Base-by-base conservation (phyloP, 1,140 invertebrate genomes). In the Laupala kohalensis region DNA sequence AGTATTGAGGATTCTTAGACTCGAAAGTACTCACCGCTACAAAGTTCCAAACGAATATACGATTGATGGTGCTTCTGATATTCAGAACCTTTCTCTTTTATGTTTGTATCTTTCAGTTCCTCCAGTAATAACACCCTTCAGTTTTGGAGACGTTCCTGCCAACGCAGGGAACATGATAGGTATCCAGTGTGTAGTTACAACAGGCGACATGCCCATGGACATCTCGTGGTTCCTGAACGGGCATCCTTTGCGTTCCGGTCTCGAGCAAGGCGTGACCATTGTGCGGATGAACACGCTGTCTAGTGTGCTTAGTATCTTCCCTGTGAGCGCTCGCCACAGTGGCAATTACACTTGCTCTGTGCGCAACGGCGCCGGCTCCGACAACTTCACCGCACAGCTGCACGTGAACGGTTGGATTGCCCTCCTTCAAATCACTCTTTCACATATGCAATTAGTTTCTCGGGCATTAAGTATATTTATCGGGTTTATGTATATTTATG, bases 151-250 rank as follows among this genome's bases (percentile, higher is more conserved):
- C 24, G 73, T 73, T 26, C 64, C 73, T 23, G 74, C 81, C 9
- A 71, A 78, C 68, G 76, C 80, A 25, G 83, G 83, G 3, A 76
- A 78, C 71, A 76, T 78, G 37, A 79, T 77, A 25, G 78, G 81
- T 72, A 73, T 91, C 37, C 86, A 87, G 15, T 97, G 95, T 81
- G 88, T 89, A 19, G 88, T 96, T 5, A 87, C 88, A 74, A 93
- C 93, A 79, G 92, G 93, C 29, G 92, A 95, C 78, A 82, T 88
- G 70, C 92, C 93, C 1, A 82, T 95, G 69, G 87, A 88, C 69
- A 91, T 94, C 74, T 81, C 83, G 62, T 94, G 92, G 92, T 84
- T 86, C 67, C 90, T 91, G 76, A 87, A 91, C 75, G 87, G 85
- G 77, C 81, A 80, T 72, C 64, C 73, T 73, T 73, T 76, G 78